Conservation (phyloP, 2,888 invertebrate species). For the Xylocampa areola region DNA sequence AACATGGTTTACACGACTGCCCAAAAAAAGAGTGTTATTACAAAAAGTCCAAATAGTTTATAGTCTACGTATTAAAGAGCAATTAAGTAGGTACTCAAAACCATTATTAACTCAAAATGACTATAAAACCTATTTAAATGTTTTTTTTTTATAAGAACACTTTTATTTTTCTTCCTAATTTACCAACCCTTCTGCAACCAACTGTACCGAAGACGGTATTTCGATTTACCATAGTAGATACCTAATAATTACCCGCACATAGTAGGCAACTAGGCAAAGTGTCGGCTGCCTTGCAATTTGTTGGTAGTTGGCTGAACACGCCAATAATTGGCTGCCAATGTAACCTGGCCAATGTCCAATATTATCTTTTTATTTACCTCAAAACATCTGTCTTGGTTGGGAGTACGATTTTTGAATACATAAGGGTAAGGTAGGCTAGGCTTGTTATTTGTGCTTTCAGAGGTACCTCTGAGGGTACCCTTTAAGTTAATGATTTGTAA, state of each 20-base stretch:
- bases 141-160: not conserved
- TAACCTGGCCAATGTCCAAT: constrained; percentile 40
- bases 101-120: too few relatives aligned
- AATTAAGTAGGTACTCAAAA: too few relatives aligned
- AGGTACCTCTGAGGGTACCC: not conserved
- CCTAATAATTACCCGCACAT: constrained; percentile 44
- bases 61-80: too few relatives aligned
- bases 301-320: constrained; percentile 37
- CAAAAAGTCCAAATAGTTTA: too few relatives aligned
- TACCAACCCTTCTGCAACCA: constrained; percentile 22
- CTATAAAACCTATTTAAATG: too few relatives aligned
- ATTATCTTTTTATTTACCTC: constrained; percentile 5
- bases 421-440: constrained; percentile 7
- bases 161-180: too few relatives aligned
- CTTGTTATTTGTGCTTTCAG: constrained; percentile 2
- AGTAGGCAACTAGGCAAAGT: constrained; percentile 36
- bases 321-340: constrained; percentile 45
- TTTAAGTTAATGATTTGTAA: constrained; percentile 28
- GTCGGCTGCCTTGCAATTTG: constrained; percentile 41
- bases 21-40: too few relatives aligned
- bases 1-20: too few relatives aligned
- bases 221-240: constrained; percentile 44
- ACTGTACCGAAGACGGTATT: constrained; percentile 23
- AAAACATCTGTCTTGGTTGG: constrained; percentile 31
- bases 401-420: constrained; percentile 24